Percentiles rank a stretch among this genome's conserved stretches.
phyloP scores from a whole-genome alignment of 2,113 vertebrate species.

The Catharus bicknelli region DNA sequence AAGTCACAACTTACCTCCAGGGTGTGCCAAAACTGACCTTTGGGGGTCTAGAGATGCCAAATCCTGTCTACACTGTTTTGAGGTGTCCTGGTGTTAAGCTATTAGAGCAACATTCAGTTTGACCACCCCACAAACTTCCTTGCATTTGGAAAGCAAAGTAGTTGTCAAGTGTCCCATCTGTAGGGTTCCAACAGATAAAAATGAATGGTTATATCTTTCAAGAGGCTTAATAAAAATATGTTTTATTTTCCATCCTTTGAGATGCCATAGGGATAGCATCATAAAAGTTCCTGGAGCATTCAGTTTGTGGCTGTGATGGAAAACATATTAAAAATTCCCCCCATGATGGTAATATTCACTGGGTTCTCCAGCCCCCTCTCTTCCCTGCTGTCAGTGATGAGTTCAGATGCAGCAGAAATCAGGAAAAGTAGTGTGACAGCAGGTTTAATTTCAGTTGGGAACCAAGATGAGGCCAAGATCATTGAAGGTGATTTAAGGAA shows the following conservation, averaged over 20 bases:
- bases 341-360: not conserved
- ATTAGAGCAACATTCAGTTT: not conserved
- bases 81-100: not conserved
- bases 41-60: not conserved
- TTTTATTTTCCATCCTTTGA: slow-evolving; percentile 59
- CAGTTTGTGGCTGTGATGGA: slow-evolving; percentile 42
- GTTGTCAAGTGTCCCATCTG: not conserved
- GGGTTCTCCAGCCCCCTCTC: not conserved
- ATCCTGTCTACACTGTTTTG: not conserved
- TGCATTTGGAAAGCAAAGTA: not conserved
- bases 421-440: slow-evolving; percentile 12
- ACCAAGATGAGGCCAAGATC: slow-evolving; percentile 27
- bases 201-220: slow-evolving; percentile 43
- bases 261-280: not conserved
- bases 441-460: slow-evolving; percentile 46
- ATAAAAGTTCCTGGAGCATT: slow-evolving; percentile 13
- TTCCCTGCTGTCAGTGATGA: slow-evolving; percentile 10
- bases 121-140: not conserved
- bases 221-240: slow-evolving; percentile 56
- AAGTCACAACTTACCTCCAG: not conserved
- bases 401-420: slow-evolving; percentile 23
- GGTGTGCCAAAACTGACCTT: not conserved
- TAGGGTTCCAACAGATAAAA: slow-evolving; percentile 12
- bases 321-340: slow-evolving; percentile 36
- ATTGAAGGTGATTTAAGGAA: slow-evolving; percentile 67